Evolutionary conservation across 2,113 vertebrate species (phyloP).

Genomic region (Acanthisitta chloris): DNA sequence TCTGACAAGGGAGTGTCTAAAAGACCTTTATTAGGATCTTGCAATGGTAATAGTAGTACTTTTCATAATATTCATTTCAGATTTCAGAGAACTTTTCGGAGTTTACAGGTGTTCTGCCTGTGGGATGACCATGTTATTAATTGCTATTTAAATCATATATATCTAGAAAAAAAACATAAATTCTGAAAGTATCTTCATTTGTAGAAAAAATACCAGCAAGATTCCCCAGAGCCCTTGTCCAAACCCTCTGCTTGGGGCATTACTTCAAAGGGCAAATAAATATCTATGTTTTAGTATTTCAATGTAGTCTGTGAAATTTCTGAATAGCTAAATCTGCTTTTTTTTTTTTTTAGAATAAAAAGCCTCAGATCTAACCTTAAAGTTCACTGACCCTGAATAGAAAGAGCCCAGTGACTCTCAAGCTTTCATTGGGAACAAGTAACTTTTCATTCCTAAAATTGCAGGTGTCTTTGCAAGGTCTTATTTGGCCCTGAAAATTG

Average conservation of each 20-base stretch:
- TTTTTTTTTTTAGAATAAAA: neutral
- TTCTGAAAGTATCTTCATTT: neutral
- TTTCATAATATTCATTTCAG: neutral
- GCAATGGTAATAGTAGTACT: neutral
- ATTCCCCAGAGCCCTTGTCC: neutral
- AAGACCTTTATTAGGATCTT: neutral
- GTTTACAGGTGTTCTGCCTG: neutral
- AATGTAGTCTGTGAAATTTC: neutral
- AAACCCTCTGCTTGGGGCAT: neutral
- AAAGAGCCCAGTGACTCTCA: neutral
- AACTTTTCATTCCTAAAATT: neutral
- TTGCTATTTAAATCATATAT: neutral
- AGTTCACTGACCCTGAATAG: neutral
- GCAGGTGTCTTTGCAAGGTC: conserved; percentile 20
- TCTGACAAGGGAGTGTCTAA: neutral
- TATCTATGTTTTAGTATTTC: neutral
- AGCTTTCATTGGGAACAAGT: neutral
- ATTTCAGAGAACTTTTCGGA: neutral
- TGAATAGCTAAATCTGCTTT: neutral
- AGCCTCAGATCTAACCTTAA: neutral
- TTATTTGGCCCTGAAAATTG: neutral
- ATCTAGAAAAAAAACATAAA: neutral
- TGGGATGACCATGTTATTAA: neutral
- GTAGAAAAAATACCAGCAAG: neutral
- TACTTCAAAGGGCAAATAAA: neutral